Conservation (phyloP, 2,797 vertebrate species). For the Darevskia mixta region DNA sequence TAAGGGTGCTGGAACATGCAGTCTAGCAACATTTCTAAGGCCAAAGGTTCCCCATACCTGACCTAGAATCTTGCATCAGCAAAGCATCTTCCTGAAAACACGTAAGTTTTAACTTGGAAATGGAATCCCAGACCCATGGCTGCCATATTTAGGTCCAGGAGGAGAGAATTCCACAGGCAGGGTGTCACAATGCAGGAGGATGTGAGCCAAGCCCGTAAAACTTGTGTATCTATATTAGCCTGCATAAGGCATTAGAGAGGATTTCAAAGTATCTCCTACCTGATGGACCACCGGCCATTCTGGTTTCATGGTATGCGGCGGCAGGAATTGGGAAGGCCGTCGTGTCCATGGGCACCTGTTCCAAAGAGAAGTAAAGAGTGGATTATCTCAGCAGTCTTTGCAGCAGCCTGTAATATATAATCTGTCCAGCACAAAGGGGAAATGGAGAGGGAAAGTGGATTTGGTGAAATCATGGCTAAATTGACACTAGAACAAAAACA, state of each 20-base stretch:
- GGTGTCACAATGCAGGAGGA: too few relatives aligned
- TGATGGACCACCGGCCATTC: background rate
- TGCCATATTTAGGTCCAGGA: too few relatives aligned
- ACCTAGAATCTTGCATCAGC: too few relatives aligned
- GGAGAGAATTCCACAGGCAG: too few relatives aligned
- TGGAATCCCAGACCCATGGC: too few relatives aligned
- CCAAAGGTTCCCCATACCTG: too few relatives aligned
- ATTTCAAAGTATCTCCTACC: constrained; percentile 25
- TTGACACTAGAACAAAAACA: background rate
- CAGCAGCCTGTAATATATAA: background rate
- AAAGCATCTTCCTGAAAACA: too few relatives aligned
- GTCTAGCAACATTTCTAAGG: too few relatives aligned
- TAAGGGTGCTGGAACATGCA: too few relatives aligned
- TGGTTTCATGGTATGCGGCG: background rate
- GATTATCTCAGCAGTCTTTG: background rate
- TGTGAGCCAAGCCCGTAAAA: background rate
- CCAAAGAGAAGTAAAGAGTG: constrained; percentile 39
- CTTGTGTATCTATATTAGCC: background rate
- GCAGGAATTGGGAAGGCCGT: background rate
- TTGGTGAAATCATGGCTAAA: background rate
- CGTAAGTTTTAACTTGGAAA: too few relatives aligned
- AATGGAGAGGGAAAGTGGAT: background rate
- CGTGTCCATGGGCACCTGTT: constrained; percentile 33
- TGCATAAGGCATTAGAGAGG: constrained; percentile 1
- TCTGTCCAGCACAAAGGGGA: background rate